Percentiles rank a stretch among this genome's conserved stretches.
Evolutionary conservation across 2,797 vertebrate species (phyloP).

Genomic region (Emydoidea blandingii): DNA sequence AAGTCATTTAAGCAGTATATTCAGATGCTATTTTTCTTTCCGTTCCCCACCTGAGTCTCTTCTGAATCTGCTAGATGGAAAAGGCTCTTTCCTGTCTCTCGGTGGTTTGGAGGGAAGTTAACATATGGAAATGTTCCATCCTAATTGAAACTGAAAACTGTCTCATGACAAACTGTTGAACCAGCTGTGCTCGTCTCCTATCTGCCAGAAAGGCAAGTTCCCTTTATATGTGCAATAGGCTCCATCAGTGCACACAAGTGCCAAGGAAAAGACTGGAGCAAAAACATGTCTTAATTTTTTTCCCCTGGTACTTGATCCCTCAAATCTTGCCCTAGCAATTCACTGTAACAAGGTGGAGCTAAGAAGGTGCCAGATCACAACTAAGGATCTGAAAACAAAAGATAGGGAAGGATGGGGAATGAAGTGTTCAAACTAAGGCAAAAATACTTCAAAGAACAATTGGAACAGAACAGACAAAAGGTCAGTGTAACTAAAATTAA

Average conservation of each 20-base stretch:
- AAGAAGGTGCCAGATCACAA: not conserved
- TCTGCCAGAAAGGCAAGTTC: not conserved
- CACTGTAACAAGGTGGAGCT: not conserved
- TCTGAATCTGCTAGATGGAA: not conserved
- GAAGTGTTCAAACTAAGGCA: not conserved
- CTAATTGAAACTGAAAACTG: not conserved
- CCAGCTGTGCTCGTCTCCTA: not conserved
- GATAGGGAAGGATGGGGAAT: not conserved
- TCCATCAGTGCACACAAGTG: not conserved
- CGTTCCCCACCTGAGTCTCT: not conserved
- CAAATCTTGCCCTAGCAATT: not conserved
- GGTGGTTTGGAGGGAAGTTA: not conserved
- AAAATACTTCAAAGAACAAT: not conserved
- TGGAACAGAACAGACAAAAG: not conserved
- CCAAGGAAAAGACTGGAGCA: not conserved
- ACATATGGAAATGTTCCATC: not conserved
- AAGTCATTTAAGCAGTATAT: not conserved
- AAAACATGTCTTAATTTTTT: not conserved
- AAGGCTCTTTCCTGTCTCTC: not conserved
- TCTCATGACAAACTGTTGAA: constrained; percentile 4
- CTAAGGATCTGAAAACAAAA: not conserved
- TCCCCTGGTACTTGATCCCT: too few relatives aligned
- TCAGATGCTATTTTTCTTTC: not conserved
- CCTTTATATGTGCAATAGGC: not conserved
- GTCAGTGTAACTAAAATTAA: not conserved